Base-by-base conservation (phyloP, 2,797 vertebrate genomes). In the Dromococcyx pavoninus region DNA sequence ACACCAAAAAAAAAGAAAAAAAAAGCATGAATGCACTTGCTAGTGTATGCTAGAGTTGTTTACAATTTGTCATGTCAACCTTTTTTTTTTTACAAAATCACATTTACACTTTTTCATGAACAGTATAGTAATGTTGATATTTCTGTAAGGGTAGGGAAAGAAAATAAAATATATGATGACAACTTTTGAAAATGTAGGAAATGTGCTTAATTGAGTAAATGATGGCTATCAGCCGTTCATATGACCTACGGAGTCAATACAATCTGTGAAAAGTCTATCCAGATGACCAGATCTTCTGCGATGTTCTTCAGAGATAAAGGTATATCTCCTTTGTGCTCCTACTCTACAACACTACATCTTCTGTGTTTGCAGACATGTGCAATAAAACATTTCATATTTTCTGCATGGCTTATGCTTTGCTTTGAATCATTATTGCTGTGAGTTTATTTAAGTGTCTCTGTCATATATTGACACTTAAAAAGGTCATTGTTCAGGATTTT, bases 231-330 rank as follows among this genome's bases (percentile, higher is more conserved):
- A 91, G 51, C 50, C 65, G 25, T 70, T 91, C 66, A 44, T n/a
- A 28, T 64, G 56, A 22, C 80, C 86, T 76, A 50, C 76, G 66
- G 72, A 96, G 78, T 89, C 82, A 84, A 94, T 57, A 39, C 32
- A 93, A 67, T 88, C 86, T 95, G 48, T 73, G 79, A 91, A 95
- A 96, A 91, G 56, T 62, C 97, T 95, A 94, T 94, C 85, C 90
- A 76, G 81, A 92, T 56, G 76, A 41, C 23, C 92, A 93, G 61
- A 94, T 97, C 88, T 91, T 93, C 89, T 93, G 22, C 50, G 56
- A 81, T 13, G 15, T 73, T 84, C 32, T 33, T 41, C 8, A 80
- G 83, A 94, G 97, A 97, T 92, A 91, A 95, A 95, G 67, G 16
- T 41, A 1, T 69, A 72, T 72, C 44, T 74, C 27, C 48, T 60